Conservation (phyloP, 2,797 vertebrate genomes). For the Enteromius thamalakanensis region DNA sequence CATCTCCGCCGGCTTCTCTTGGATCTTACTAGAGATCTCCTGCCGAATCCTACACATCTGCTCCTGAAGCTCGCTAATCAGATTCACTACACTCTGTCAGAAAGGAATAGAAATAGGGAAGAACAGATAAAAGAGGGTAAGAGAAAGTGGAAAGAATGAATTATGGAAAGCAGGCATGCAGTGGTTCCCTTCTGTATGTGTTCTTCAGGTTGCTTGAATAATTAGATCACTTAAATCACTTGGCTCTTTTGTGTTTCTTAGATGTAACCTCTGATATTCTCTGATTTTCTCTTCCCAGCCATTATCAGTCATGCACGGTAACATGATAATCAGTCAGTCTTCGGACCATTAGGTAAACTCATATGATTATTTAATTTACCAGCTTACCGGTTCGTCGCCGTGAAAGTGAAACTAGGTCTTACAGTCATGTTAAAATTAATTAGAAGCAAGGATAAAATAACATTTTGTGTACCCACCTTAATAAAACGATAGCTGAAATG, state of each 20-base stretch:
- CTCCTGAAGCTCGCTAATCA: slow-evolving; percentile 97
- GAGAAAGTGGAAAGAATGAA: background rate
- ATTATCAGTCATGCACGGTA: background rate
- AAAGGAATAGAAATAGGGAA: slow-evolving; percentile 60
- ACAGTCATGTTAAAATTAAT: too few species aligned
- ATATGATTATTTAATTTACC: too few species aligned
- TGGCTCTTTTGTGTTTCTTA: background rate
- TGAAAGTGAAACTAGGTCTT: too few species aligned
- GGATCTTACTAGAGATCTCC: slow-evolving; percentile 95
- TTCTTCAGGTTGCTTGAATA: background rate
- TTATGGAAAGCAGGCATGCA: slow-evolving; percentile 13
- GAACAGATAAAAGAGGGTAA: slow-evolving; percentile 33
- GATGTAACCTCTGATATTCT: background rate
- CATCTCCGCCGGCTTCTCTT: slow-evolving; percentile 83
- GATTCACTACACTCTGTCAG: slow-evolving; percentile 93
- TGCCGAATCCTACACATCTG: slow-evolving; percentile 97
- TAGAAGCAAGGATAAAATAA: too few species aligned
- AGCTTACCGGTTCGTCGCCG: too few species aligned
- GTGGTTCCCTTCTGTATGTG: background rate
- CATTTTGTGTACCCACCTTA: too few species aligned
- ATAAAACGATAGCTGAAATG: too few species aligned
- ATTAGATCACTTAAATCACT: background rate
- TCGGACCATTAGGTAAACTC: too few species aligned
- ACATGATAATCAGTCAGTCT: background rate
- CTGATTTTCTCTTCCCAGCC: background rate